Base-by-base conservation (phyloP, 2,888 invertebrate species). In the Hylaea fasciaria region DNA sequence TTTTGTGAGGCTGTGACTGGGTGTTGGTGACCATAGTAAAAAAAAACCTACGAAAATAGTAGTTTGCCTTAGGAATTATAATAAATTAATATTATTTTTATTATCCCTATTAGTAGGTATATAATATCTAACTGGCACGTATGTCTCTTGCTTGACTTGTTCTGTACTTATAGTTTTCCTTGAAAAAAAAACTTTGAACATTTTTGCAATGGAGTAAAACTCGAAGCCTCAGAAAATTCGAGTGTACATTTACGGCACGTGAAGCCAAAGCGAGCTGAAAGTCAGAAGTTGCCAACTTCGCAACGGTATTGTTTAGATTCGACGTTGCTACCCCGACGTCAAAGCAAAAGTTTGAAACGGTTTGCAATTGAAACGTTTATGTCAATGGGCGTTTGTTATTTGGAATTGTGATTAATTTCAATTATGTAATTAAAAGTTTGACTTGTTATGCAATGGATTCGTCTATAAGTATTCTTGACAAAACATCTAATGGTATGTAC, bases 311-410 rank as follows among this genome's bases (percentile, higher is more conserved):
- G 85, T 86, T 85, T 80, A 75, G 75, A 80, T 77, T 75, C 71
- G 67, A 76, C 78, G 78, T 74, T 61, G 52, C 69, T 67, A 64
- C 59, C 66, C 68, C 40, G 43, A 70, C 76, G 78, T 84, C 86
- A 88, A 89, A 89, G 85, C 76, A 72, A 84, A 89, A 89, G 79
- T 89, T 89, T 78, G 69, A 77, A 85, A 78, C 74, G 79, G 81
- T 80, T 79, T 63, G 76, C 77, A 73, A 83, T 82, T 81, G 78
- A 78, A 82, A 71, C 76, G 77, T 81, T 83, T 84, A 77, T 80
- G 70, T 67, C 75, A 70, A 76, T 81, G 72, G 59, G 39, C 37
- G 51, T 56, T 62, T 66, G 64, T 68, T 68, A 64, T 57, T 58
- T 39, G n/a, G 62, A 64, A 61, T 41, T 59, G 55, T 65, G 62